Evolutionary conservation across 2,113 vertebrate species (phyloP).

Genomic region (Anseranas semipalmata): DNA sequence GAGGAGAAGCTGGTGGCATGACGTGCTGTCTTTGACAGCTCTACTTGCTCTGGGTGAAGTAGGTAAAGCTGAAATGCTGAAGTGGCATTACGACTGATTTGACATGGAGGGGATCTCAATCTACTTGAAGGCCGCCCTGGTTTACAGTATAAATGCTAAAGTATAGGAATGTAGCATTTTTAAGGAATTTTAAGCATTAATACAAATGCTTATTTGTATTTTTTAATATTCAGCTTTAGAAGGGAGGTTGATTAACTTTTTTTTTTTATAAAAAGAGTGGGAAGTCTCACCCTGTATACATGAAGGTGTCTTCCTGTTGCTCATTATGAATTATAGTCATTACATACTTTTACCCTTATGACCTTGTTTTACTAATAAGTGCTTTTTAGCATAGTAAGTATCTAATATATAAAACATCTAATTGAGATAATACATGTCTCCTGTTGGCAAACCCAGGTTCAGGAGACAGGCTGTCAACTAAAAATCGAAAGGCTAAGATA

Average conservation of each 20-base stretch:
- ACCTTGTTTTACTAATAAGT: conserved; percentile 16
- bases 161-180: background rate
- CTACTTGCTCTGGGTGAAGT: background rate
- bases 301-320: background rate
- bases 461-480: background rate
- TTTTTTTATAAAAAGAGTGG: background rate
- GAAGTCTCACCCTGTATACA: background rate
- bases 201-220: background rate
- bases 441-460: background rate
- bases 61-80: background rate
- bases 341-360: background rate
- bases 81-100: background rate
- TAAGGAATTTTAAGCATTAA: no score
- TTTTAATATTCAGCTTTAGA: background rate
- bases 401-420: background rate
- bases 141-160: background rate
- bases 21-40: background rate
- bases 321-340: background rate
- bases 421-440: background rate
- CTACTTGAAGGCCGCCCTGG: background rate
- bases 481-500: background rate
- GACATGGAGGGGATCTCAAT: background rate
- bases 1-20: background rate
- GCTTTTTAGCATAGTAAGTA: background rate
- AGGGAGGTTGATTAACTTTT: background rate